Evolutionary conservation across 1,140 invertebrate genomes (phyloP), one percentile per base, ranked within the genome.

Genomic region (Brachionus calyciflorus): DNA sequence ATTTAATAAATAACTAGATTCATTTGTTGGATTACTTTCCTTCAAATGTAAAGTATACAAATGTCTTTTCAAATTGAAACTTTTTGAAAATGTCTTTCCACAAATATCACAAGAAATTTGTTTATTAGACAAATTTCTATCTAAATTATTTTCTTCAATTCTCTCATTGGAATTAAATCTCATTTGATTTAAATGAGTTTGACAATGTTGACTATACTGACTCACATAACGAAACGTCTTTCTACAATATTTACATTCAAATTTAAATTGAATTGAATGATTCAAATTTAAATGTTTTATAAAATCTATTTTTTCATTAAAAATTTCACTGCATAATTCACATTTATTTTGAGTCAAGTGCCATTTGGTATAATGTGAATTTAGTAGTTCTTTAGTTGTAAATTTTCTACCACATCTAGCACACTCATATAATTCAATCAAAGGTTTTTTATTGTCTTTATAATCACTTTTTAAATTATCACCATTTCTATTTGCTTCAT

Each of bases 71-170:
- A 65, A 24, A 44, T 65, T 65, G 26, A 65, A 65, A 9, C 30
- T 65, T 65, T 65, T 65, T 19, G 37, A 65, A 65, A 65, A 65
- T 10, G 3, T 65, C 28, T 65, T 65, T 4, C 60, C 60, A 65
- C 60, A 65, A 44, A 19, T 44, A 3, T 24, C 9, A 65, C 60
- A 65, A 26, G 41, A 9, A 6, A 17, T 28, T 44, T 40, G 14
- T 9, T 63, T 63, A 9, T 21, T 3, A 33, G 1, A 9, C 30
- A 37, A 37, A 7, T 17, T 10, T 17, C 14, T 37, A 1, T 30
- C 55, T 7, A 5, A 9, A 33, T 14, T 14, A 33, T 40, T 60
- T 7, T 60, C 37, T 19, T 19, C 10, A 37, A 60, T 33, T 60
- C 9, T 60, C 9, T 60, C 30, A 7, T 14, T 10, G 19, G 33